Percentiles rank a stretch among this genome's conserved stretches.
Evolutionary conservation across 2,888 invertebrate species (phyloP).

Genomic region (Nezara viridula): DNA sequence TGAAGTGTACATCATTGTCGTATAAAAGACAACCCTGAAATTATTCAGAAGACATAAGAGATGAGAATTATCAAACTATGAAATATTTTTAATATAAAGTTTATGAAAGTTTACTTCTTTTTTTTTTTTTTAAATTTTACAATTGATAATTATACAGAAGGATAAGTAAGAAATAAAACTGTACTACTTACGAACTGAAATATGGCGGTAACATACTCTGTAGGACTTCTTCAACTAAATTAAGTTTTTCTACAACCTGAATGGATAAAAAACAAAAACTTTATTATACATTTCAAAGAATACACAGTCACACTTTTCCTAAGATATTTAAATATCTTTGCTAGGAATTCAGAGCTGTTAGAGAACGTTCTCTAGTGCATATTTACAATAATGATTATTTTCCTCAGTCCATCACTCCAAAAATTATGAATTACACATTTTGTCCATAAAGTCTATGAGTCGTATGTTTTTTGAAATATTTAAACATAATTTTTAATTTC

Average conservation of each 20-base stretch:
- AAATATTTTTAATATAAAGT: no score
- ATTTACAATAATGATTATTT: no score
- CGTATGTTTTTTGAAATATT: no score
- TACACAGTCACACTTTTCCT: not conserved
- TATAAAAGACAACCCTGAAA: conserved; percentile 63
- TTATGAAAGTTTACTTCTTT: no score
- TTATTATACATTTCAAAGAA: not conserved
- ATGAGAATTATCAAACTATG: not conserved
- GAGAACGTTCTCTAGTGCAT: no score
- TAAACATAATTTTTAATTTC: no score
- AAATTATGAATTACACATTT: no score
- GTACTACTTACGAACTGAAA: conserved; percentile 62
- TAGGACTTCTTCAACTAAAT: conserved; percentile 53
- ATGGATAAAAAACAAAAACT: not conserved
- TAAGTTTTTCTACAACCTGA: conserved; percentile 52
- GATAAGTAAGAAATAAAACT: not conserved
- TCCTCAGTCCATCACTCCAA: no score
- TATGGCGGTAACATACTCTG: conserved; percentile 62
- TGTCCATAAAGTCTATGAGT: no score
- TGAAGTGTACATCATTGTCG: conserved; percentile 63
- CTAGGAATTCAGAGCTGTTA: no score
- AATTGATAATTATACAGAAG: not conserved
- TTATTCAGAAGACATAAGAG: not conserved
- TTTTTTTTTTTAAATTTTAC: no score
- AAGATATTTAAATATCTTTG: no score